These are phyloP conservation scores for Cryptocephalus primarius DNA, from an alignment of 2,888 invertebrate genomes.

Conservation along the genomic window DNA sequence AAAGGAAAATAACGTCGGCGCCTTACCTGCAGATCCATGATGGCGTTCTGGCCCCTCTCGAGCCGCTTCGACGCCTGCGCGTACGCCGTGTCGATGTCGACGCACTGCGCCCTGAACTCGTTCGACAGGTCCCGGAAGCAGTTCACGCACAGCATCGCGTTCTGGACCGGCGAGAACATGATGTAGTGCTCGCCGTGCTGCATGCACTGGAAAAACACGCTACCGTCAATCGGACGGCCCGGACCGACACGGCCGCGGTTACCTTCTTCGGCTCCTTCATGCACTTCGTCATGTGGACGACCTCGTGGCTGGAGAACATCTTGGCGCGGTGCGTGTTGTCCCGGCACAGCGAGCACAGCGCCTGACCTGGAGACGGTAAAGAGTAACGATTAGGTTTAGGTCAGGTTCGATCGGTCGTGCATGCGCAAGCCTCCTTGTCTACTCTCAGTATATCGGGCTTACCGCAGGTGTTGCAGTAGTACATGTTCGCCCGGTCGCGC, in stretches of 20 bases:
- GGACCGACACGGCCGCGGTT: constrained; percentile 9
- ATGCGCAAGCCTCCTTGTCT: too few species aligned
- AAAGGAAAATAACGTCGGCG: too few species aligned
- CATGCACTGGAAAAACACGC: constrained; percentile 41
- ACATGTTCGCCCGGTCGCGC: constrained; percentile 57
- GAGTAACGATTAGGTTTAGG: too few species aligned
- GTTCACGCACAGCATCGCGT: constrained; percentile 62
- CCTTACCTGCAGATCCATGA: constrained; percentile 34
- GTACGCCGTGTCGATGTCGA: constrained; percentile 67
- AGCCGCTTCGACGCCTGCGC: constrained; percentile 57
- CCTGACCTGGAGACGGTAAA: constrained; percentile 45
- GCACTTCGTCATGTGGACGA: constrained; percentile 61
- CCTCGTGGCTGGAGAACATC: constrained; percentile 65
- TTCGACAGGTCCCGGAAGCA: constrained; percentile 61
- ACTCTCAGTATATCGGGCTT: too few species aligned
- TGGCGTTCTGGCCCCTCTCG: constrained; percentile 46
- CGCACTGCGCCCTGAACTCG: constrained; percentile 56
- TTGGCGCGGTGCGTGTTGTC: constrained; percentile 65
- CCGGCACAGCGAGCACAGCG: constrained; percentile 57
- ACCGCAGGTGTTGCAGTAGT: constrained; percentile 70
- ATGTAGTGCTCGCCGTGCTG: constrained; percentile 64
- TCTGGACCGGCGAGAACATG: constrained; percentile 59
- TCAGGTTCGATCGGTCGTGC: too few species aligned
- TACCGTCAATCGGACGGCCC: constrained; percentile 8
- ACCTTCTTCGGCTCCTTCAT: constrained; percentile 56